Percentiles rank a stretch among this genome's conserved stretches.
Conservation (phyloP, 2,113 vertebrate genomes). For the Mungos mungo region DNA sequence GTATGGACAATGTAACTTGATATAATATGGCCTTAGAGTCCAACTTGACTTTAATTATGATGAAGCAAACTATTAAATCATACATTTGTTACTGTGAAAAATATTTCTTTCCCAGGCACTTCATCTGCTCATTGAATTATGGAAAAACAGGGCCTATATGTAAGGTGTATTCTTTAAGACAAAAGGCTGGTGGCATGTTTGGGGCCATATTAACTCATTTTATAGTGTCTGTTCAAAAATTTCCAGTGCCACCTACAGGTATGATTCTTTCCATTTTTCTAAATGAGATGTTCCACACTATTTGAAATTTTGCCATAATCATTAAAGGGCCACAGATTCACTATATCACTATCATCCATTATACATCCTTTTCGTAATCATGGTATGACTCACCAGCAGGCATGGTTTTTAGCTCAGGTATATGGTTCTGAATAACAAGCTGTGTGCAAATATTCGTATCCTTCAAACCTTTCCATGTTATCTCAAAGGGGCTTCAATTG, state of each 20-base stretch:
- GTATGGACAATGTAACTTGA: background rate
- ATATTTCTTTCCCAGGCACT: background rate
- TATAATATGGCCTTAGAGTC: background rate
- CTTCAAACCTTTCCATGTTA: background rate
- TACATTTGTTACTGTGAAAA: background rate
- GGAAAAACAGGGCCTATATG: background rate
- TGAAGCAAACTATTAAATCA: background rate
- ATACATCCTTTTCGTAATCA: background rate
- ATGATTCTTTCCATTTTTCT: background rate
- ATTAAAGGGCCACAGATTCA: background rate
- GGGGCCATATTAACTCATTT: background rate
- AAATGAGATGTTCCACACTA: background rate
- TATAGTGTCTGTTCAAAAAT: background rate
- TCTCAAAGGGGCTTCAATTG: background rate
- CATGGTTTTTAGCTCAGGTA: background rate
- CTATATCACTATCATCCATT: background rate
- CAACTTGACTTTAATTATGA: background rate
- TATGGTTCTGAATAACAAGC: background rate
- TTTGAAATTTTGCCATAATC: background rate
- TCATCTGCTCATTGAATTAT: background rate
- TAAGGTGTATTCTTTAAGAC: background rate
- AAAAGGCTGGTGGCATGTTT: background rate
- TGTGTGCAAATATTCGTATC: background rate
- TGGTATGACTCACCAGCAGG: background rate
- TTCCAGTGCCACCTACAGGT: background rate